Conservation (phyloP, 2,888 invertebrate genomes). For the Leptura quadrifasciata region DNA sequence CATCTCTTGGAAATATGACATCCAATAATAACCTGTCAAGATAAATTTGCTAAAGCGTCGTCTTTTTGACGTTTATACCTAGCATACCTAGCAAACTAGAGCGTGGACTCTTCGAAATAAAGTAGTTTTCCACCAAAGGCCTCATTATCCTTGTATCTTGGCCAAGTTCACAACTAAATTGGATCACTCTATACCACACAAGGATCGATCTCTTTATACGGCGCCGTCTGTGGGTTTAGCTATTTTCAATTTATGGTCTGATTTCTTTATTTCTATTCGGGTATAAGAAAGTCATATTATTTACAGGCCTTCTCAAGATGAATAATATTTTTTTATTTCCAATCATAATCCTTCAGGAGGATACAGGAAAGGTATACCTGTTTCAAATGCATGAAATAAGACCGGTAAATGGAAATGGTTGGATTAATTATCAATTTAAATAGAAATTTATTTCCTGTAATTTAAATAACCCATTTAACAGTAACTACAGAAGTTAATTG, state of each 20-base stretch:
- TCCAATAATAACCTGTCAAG: constrained; percentile 4
- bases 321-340: neutral
- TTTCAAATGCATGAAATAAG: neutral
- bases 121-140: constrained; percentile 37
- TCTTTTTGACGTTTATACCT: constrained; percentile 1
- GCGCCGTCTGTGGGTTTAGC: constrained; percentile 48
- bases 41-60: neutral
- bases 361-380: neutral
- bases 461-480: neutral
- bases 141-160: constrained; percentile 46
- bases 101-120: constrained; percentile 46
- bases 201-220: constrained; percentile 51
- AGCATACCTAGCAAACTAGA: constrained; percentile 15
- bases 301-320: neutral
- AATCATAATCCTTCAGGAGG: neutral
- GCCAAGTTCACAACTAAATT: constrained; percentile 58
- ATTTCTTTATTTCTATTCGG: constrained; percentile 26
- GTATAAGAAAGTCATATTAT: neutral
- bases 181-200: constrained; percentile 40
- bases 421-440: neutral
- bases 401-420: neutral
- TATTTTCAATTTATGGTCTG: constrained; percentile 1
- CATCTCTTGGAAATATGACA: too few relatives aligned
- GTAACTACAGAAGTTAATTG: neutral
- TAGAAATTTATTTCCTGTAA: neutral